These are phyloP conservation scores for Loxodonta africana DNA, from an alignment of 2,113 vertebrate species.

Conservation along the genomic window DNA sequence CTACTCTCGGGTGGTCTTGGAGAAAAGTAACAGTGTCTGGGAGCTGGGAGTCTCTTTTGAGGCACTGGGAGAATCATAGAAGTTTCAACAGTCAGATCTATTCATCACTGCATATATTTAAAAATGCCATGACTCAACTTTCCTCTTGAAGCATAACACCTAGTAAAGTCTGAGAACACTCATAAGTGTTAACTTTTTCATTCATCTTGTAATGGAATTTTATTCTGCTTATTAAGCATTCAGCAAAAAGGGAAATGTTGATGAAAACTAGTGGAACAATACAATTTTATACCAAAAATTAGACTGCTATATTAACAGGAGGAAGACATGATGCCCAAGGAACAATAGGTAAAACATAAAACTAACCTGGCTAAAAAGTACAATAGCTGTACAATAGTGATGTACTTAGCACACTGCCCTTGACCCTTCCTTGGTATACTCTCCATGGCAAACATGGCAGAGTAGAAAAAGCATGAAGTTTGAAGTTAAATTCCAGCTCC, in stretches of 20 bases:
- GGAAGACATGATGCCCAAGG: not conserved
- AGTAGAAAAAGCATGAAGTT: not conserved
- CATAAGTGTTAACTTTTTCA: conserved; percentile 73
- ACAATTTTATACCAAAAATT: conserved; percentile 40
- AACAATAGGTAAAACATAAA: not conserved
- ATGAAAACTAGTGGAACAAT: conserved; percentile 61
- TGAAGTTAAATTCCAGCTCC: not conserved
- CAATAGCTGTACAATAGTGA: too few relatives aligned
- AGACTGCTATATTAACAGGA: conserved; percentile 27
- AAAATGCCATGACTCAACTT: conserved; percentile 68
- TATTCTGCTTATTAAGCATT: conserved; percentile 62
- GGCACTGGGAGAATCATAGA: conserved; percentile 49
- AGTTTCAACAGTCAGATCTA: conserved; percentile 62
- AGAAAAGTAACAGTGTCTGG: conserved; percentile 31
- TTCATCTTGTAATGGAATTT: conserved; percentile 73
- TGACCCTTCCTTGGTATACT: not conserved
- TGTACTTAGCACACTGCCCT: not conserved
- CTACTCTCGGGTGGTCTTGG: conserved; percentile 56
- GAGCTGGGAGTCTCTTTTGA: conserved; percentile 33
- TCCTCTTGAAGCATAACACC: conserved; percentile 74
- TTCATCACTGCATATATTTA: conserved; percentile 66
- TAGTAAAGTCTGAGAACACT: conserved; percentile 77
- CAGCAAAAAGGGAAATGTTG: not conserved
- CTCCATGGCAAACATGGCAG: not conserved
- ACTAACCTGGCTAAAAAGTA: not conserved